Percentiles rank a stretch among this genome's conserved stretches.
phyloP scores from a whole-genome alignment of 2,888 invertebrate genomes.

The Lasiommata megera region DNA sequence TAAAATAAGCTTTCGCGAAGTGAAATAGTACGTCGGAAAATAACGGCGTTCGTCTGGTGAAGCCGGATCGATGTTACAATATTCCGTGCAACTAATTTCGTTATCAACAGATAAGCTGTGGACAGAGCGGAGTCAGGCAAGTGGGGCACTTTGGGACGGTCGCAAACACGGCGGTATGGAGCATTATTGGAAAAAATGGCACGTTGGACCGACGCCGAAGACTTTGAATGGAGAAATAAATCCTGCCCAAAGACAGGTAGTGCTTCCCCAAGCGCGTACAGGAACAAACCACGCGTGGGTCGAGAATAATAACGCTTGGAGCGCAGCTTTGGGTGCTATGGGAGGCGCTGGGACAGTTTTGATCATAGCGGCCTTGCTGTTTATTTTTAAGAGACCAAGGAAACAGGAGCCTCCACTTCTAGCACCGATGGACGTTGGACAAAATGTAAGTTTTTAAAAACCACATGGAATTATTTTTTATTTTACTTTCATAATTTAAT shows the following conservation, averaged over 20 bases:
- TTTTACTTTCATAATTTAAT: not conserved
- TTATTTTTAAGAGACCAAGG: conserved; percentile 59
- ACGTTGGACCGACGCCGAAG: conserved; percentile 28
- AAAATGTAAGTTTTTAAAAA: conserved; percentile 55
- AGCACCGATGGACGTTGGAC: conserved; percentile 66
- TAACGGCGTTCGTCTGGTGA: conserved; percentile 35
- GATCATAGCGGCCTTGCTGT: conserved; percentile 55
- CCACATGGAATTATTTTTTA: not conserved
- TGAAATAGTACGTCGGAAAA: conserved; percentile 30
- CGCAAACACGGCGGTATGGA: conserved; percentile 39
- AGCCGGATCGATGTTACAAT: conserved; percentile 63
- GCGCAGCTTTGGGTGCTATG: conserved; percentile 63
- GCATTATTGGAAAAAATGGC: conserved; percentile 39
- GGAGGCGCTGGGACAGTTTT: conserved; percentile 66
- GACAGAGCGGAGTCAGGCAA: conserved; percentile 52
- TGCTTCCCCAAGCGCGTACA: conserved; percentile 47
- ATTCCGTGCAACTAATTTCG: conserved; percentile 63
- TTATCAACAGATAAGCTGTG: conserved; percentile 76
- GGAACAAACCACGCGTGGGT: conserved; percentile 37
- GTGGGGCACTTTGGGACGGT: conserved; percentile 51
- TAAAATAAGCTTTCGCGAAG: conserved; percentile 18
- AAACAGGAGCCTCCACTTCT: conserved; percentile 52
- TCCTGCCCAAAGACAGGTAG: conserved; percentile 7
- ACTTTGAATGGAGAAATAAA: conserved; percentile 14
- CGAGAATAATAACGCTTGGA: conserved; percentile 56